These are phyloP conservation scores for Lasius platythorax DNA, from an alignment of 2,888 invertebrate genomes.

Conservation along the genomic window DNA sequence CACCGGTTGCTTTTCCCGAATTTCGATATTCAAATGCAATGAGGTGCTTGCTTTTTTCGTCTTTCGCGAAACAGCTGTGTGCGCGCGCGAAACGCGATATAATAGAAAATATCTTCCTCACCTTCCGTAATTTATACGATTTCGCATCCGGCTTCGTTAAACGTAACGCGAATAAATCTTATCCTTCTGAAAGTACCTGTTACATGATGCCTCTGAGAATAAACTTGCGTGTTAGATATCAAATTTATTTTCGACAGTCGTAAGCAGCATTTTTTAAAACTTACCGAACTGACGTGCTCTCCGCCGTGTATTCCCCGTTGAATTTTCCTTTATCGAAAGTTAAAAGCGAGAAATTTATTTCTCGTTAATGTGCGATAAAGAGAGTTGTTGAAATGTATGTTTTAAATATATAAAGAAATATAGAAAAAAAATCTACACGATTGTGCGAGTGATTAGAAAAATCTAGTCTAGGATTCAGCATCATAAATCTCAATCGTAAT, in stretches of 20 bases:
- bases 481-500: not conserved
- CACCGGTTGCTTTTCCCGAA: not conserved
- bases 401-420: not conserved
- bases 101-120: conserved; percentile 19
- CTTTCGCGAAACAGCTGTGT: conserved; percentile 32
- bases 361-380: not conserved
- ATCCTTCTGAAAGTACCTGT: not conserved
- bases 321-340: conserved; percentile 22
- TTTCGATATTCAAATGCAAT: conserved; percentile 45
- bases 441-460: not conserved
- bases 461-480: not conserved
- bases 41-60: conserved; percentile 12
- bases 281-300: not conserved
- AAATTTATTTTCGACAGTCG: conserved; percentile 41
- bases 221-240: conserved; percentile 17
- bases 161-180: conserved; percentile 38
- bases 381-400: not conserved
- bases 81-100: conserved; percentile 13
- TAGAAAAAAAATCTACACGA: not conserved
- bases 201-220: conserved; percentile 28
- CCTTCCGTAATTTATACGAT: conserved; percentile 44
- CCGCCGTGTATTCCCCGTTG: conserved; percentile 15
- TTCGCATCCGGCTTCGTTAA: conserved; percentile 10
- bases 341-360: conserved; percentile 19
- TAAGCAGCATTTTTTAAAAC: conserved; percentile 30